These are phyloP conservation scores for Plebejus melissa DNA, from an alignment of 2,888 invertebrate genomes.

Conservation along the genomic window DNA sequence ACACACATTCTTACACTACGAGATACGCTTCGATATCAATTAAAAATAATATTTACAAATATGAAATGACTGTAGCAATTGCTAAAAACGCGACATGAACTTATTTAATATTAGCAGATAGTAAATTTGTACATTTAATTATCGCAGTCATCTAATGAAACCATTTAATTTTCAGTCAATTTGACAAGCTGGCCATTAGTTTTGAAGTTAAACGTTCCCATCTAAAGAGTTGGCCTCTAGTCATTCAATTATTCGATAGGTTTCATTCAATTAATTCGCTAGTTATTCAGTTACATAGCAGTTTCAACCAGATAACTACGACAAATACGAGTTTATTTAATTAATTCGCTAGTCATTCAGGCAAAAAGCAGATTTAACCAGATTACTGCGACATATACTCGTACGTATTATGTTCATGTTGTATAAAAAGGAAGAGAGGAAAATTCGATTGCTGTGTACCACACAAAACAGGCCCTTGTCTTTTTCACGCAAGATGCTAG, in stretches of 20 bases:
- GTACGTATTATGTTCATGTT: not conserved
- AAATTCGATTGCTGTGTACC: not conserved
- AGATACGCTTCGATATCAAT: conserved; percentile 36
- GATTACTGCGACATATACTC: too few species aligned
- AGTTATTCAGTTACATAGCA: too few species aligned
- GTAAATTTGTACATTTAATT: not conserved
- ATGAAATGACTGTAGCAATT: not conserved
- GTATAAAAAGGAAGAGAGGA: not conserved
- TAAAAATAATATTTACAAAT: conserved; percentile 29
- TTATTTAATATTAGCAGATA: too few species aligned
- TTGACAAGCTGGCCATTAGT: too few species aligned
- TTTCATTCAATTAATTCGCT: too few species aligned
- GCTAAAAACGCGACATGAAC: not conserved
- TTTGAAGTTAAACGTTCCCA: too few species aligned
- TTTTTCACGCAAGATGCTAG: not conserved
- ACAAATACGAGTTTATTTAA: not conserved
- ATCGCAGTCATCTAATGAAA: too few species aligned
- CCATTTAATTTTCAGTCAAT: too few species aligned
- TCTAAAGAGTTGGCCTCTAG: too few species aligned
- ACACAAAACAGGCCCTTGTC: not conserved
- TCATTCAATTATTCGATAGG: not conserved
- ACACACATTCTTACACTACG: conserved; percentile 55
- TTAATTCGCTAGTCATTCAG: too few species aligned
- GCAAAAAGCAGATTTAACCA: too few species aligned
- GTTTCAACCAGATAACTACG: too few species aligned